phyloP scores from a whole-genome alignment of 2,888 invertebrate species.

The Galerucella calmariensis region DNA sequence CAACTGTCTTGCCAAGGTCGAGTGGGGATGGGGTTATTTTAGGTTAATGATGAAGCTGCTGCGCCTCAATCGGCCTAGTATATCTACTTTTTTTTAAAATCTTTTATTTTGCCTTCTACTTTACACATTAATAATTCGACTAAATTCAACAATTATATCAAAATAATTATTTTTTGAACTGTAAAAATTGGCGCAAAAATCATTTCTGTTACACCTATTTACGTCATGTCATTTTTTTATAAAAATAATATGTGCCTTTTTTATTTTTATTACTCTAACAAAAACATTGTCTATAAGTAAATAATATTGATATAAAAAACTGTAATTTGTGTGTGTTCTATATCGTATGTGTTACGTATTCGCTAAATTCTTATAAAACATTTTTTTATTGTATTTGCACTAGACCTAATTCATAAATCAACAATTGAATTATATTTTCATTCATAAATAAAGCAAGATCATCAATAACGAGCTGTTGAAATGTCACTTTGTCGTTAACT shows the following conservation, averaged over 20 bases:
- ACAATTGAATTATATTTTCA: no score
- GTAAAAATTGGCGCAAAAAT: background rate
- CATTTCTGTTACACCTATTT: background rate
- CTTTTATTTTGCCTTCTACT: no score
- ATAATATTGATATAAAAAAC: slow-evolving; percentile 25
- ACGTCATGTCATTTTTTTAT: slow-evolving; percentile 14
- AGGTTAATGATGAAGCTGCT: no score
- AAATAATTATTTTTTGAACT: background rate
- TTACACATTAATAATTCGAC: no score
- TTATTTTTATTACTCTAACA: slow-evolving; percentile 27
- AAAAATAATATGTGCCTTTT: slow-evolving; percentile 36
- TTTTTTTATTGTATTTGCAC: slow-evolving; percentile 26
- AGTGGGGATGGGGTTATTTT: no score
- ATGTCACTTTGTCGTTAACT: background rate
- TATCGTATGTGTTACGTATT: slow-evolving; percentile 16
- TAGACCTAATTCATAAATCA: background rate
- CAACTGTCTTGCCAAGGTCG: no score
- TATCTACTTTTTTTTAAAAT: no score
- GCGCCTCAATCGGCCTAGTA: no score
- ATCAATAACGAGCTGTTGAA: no score
- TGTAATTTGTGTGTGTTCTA: slow-evolving; percentile 21
- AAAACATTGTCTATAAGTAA: slow-evolving; percentile 27
- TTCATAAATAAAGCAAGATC: no score
- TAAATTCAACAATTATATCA: background rate
- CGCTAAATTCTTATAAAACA: background rate